Evolutionary conservation across 2,888 invertebrate species (phyloP).

Genomic region (Nomada fucata): DNA sequence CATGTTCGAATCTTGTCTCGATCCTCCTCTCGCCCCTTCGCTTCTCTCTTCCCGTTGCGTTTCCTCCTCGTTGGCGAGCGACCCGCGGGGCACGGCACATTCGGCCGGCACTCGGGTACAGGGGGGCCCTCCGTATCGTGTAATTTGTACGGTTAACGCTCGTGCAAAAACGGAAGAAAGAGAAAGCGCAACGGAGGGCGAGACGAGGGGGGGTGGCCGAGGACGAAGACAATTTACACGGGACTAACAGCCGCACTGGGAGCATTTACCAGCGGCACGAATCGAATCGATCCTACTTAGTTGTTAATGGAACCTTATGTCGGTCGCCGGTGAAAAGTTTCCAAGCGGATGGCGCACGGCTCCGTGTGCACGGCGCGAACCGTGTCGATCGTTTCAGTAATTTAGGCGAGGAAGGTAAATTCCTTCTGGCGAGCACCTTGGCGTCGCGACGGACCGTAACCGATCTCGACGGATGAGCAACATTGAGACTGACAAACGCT

Average conservation of each 20-base stretch:
- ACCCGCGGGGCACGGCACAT: conserved; percentile 66
- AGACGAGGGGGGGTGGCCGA: conserved; percentile 43
- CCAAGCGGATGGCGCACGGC: neutral
- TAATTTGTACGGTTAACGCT: conserved; percentile 78
- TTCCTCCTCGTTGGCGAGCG: conserved; percentile 33
- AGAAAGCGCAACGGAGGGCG: conserved; percentile 61
- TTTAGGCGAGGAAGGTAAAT: conserved; percentile 35
- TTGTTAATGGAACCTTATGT: conserved; percentile 79
- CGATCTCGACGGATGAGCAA: conserved; percentile 66
- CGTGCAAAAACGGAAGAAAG: conserved; percentile 60
- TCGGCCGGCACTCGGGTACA: conserved; percentile 53
- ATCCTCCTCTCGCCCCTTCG: conserved; percentile 28
- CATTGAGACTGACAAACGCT: conserved; percentile 60
- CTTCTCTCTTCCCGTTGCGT: conserved; percentile 19
- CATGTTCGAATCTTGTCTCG: conserved; percentile 83
- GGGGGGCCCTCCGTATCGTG: conserved; percentile 61
- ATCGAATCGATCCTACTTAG: conserved; percentile 80
- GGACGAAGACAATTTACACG: conserved; percentile 68
- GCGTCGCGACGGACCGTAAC: conserved; percentile 62
- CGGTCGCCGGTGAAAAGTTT: conserved; percentile 47
- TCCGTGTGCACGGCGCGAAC: conserved; percentile 21
- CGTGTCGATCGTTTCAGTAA: conserved; percentile 6
- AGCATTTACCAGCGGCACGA: conserved; percentile 79
- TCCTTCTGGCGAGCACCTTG: conserved; percentile 33
- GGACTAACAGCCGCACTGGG: conserved; percentile 81